These are phyloP conservation scores for Rhadinocentrus ornatus DNA, from an alignment of 2,797 vertebrate species.

Conservation along the genomic window DNA sequence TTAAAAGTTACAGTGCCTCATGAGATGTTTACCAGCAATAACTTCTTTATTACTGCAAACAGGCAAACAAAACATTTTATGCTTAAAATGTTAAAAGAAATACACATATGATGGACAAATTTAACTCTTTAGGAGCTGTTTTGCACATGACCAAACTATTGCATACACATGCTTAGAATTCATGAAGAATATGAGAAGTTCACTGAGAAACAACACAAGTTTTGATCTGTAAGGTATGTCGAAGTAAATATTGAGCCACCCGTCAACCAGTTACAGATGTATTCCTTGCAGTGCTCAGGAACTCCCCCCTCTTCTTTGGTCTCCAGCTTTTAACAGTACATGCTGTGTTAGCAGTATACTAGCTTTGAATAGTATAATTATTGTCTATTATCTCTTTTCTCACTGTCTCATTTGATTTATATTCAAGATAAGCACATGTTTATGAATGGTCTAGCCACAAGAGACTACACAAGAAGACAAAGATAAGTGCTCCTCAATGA, in stretches of 20 bases:
- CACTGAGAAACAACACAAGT: not conserved
- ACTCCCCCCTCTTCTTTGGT: not conserved
- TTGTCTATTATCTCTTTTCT: not conserved
- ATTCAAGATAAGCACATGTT: not conserved
- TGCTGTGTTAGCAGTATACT: not conserved
- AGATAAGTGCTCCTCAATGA: not conserved
- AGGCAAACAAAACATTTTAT: too few species aligned
- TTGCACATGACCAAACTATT: not conserved
- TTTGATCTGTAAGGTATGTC: not conserved
- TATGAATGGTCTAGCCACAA: not conserved
- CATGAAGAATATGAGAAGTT: not conserved
- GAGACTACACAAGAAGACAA: not conserved
- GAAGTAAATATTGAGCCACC: not conserved
- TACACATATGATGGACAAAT: too few species aligned
- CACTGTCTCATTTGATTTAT: not conserved
- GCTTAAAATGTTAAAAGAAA: too few species aligned
- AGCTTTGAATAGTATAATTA: not conserved
- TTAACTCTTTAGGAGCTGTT: too few species aligned
- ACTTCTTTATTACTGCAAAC: too few species aligned
- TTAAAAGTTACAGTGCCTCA: too few species aligned
- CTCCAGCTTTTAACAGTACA: not conserved
- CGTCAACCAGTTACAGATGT: too few species aligned
- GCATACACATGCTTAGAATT: not conserved
- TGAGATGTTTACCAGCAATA: too few species aligned
- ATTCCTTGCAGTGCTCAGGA: not conserved